Base-by-base conservation (phyloP, 1,140 invertebrate species). In the Cydia fagiglandana region DNA sequence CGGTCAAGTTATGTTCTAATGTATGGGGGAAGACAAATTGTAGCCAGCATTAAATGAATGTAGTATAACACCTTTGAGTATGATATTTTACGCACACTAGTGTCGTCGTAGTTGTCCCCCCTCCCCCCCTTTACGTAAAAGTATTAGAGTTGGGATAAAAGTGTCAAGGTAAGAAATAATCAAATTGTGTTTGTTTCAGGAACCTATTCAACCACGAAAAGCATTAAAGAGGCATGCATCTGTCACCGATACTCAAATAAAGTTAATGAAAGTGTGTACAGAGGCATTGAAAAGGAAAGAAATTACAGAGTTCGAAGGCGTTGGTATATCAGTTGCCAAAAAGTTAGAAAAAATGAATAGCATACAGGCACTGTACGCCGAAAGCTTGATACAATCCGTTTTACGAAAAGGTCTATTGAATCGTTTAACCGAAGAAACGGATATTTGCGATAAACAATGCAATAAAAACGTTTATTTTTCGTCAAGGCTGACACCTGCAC, bases 221-320 rank as follows among this genome's bases (percentile, higher is more conserved):
- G 13, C n/a, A 15, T 53, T 53, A 17, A 53, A 53, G n/a, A 15
- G 50, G 10, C 17, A 53, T 17, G 50, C 50, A n/a, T 0, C 0
- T 53, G n/a, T 53, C n/a, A 53, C n/a, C 4, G 50, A 53, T 53
- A 53, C 13, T 53, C 50, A 53, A 53, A 53, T 53, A 53, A 53
- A 53, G 15, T 12, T 53, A 9, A 17, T 53, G 13, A 53, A 53
- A 53, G 50, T 53, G n/a, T 53, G 50, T n/a, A 53, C 50, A 6
- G 50, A 53, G n/a, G 50, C 50, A n/a, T 6, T 53, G 15, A 53
- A 53, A 53, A 15, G n/a, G n/a, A 53, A 53, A 53, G 50, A 53
- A 53, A n/a, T 53, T 4, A 53, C 50, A 4, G 50, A 53, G 50
- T 53, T n/a, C 50, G 50, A 53, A n/a, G 50, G 15, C n/a, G 2